Evolutionary conservation across 2,113 vertebrate species (phyloP), one percentile per base, ranked within the genome.

Genomic region (Periophthalmodon schlosseri): DNA sequence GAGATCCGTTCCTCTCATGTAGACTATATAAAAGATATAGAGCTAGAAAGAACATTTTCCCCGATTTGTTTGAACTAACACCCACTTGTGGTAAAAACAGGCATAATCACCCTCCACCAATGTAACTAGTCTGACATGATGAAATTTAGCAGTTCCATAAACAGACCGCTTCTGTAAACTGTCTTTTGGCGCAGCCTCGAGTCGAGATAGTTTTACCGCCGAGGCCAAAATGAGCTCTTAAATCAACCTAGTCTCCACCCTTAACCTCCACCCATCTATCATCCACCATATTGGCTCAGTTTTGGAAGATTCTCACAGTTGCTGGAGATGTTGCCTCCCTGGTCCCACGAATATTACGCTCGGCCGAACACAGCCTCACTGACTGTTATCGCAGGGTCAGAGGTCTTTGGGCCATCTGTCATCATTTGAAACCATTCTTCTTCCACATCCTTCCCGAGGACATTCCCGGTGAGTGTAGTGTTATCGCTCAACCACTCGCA

Each of bases 351-450:
- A 74, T 14, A 67, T 80, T 84, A 77, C 70, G 68, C 74, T 78
- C 46, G 33, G 78, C 72, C 72, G 74, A 61, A 69, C 75, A 68
- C 15, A 34, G 68, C 71, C 84, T 84, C 74, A 65, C 65, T 66
- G 73, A 73, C 74, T 75, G 78, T 84, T 81, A 75, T 76, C 46
- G 52, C 68, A 33, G 2, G 78, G 85, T 77, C 78, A 89, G 80
- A 84, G 82, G 79, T 88, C 82, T 86, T 1, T 47, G 63, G 67
- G 58, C 80, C 83, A 84, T 87, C 84, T 87, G 84, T 84, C 82
- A 77, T 75, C 74, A 65, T 74, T 72, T 70, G 72, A 84, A 68
- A 69, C 34, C 15, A 44, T 80, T 46, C 44, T 44, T 70, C 74
- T 79, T 64, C 70, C 33, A 68, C 73, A 36, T 85, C 57, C 68